Conservation (phyloP, 1,140 invertebrate species). For the Ceratina japonica region DNA sequence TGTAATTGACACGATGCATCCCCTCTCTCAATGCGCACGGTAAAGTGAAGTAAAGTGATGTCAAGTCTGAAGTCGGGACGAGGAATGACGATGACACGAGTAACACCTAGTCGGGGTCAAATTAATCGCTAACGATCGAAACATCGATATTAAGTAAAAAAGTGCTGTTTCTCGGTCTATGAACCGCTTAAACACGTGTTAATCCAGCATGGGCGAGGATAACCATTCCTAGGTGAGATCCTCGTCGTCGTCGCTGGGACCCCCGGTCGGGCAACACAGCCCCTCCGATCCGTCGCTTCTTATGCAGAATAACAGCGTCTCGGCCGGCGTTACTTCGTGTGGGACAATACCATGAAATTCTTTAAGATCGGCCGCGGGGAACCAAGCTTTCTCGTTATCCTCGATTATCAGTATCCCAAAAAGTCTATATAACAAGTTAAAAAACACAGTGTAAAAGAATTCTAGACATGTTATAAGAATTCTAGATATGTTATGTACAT, state of each 20-base stretch:
- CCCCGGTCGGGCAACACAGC: slow-evolving; percentile 88
- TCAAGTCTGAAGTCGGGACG: neutral
- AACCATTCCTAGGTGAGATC: slow-evolving; percentile 73
- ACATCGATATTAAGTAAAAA: neutral
- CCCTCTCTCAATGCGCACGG: neutral
- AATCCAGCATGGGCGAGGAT: slow-evolving; percentile 29
- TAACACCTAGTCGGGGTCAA: neutral
- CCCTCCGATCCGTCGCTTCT: slow-evolving; percentile 90
- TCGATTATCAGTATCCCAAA: slow-evolving; percentile 90
- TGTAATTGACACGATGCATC: slow-evolving; percentile 49
- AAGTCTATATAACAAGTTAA: slow-evolving; percentile 78
- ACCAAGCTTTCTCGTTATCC: slow-evolving; percentile 95
- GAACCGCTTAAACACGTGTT: slow-evolving; percentile 44
- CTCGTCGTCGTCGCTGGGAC: slow-evolving; percentile 82
- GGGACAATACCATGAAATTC: slow-evolving; percentile 92
- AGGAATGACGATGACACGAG: neutral
- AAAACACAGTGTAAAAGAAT: neutral
- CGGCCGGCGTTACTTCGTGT: slow-evolving; percentile 88
- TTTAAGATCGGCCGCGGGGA: slow-evolving; percentile 91
- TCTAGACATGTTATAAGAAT: neutral
- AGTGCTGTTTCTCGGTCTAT: slow-evolving; percentile 44
- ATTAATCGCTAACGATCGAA: neutral
- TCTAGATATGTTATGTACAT: neutral
- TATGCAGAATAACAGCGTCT: slow-evolving; percentile 91
- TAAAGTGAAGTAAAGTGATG: neutral